Percentiles rank a stretch among this genome's conserved stretches.
phyloP scores from a whole-genome alignment of 2,888 invertebrate species.

The Aleiodes leptofemur region DNA sequence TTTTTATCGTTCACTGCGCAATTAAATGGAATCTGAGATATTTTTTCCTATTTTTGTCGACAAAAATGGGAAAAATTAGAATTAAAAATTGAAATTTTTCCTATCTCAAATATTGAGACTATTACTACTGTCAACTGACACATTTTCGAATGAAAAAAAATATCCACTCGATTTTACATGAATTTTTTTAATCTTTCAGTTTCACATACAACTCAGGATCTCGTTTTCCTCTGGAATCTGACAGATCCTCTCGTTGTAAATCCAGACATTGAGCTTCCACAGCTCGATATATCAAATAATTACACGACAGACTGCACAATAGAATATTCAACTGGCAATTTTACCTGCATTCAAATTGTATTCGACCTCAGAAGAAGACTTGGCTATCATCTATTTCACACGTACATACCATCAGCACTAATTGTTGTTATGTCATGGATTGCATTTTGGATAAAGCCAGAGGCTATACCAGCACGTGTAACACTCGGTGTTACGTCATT shows the following conservation, averaged over 20 bases:
- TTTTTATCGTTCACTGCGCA: no score
- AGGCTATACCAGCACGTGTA: slow-evolving; percentile 93
- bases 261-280: slow-evolving; percentile 91
- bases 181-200: slow-evolving; percentile 76
- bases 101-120: no score
- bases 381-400: slow-evolving; percentile 94
- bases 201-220: slow-evolving; percentile 91
- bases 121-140: no score
- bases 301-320: slow-evolving; percentile 93
- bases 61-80: no score
- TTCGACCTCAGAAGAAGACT: slow-evolving; percentile 89
- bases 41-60: no score
- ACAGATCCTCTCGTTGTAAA: slow-evolving; percentile 92
- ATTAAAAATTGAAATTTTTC: no score
- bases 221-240: slow-evolving; percentile 93
- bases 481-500: slow-evolving; percentile 92
- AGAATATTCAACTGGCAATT: slow-evolving; percentile 92
- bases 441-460: slow-evolving; percentile 96
- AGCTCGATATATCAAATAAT: slow-evolving; percentile 90
- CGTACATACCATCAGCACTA: slow-evolving; percentile 92
- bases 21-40: no score
- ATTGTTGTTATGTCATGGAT: slow-evolving; percentile 98
- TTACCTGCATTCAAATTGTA: slow-evolving; percentile 92
- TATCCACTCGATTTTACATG: background rate
- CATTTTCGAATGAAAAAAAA: background rate